Evolutionary conservation across 2,797 vertebrate species (phyloP).

Genomic region (Natrix natrix): DNA sequence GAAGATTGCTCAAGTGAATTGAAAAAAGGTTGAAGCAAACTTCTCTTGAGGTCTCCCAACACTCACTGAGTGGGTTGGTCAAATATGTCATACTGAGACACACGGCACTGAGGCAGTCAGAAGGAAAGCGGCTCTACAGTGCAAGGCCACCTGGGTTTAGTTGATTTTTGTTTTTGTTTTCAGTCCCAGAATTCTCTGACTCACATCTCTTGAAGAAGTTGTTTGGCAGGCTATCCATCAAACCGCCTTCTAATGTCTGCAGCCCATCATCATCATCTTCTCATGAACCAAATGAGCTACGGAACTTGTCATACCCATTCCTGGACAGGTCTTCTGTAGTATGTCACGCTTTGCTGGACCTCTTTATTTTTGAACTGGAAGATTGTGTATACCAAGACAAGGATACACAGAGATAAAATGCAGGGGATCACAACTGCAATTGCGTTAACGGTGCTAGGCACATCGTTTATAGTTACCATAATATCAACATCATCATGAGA

Average conservation of each 20-base stretch:
- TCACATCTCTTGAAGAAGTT: constrained; percentile 63
- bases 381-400: constrained; percentile 97
- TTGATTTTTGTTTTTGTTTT: constrained; percentile 65
- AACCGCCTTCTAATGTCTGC: constrained; percentile 55
- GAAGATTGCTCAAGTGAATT: constrained; percentile 57
- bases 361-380: constrained; percentile 99
- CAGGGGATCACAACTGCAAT: constrained; percentile 97
- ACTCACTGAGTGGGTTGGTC: constrained; percentile 57
- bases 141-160: constrained; percentile 64
- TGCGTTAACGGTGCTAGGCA: constrained; percentile 92
- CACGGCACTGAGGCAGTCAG: constrained; percentile 55
- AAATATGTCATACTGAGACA: constrained; percentile 60
- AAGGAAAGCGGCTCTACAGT: constrained; percentile 59
- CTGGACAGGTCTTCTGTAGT: constrained; percentile 97
- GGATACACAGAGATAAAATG: constrained; percentile 94
- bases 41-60: constrained; percentile 58
- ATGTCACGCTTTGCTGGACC: constrained; percentile 89
- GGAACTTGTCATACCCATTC: constrained; percentile 93
- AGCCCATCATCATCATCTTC: constrained; percentile 65
- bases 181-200: constrained; percentile 63
- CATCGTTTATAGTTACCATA: constrained; percentile 95
- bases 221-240: constrained; percentile 69
- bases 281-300: constrained; percentile 50
- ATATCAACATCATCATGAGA: constrained; percentile 93
- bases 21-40: constrained; percentile 57